Conservation (phyloP, 2,797 vertebrate genomes). For the Falco concolor region DNA sequence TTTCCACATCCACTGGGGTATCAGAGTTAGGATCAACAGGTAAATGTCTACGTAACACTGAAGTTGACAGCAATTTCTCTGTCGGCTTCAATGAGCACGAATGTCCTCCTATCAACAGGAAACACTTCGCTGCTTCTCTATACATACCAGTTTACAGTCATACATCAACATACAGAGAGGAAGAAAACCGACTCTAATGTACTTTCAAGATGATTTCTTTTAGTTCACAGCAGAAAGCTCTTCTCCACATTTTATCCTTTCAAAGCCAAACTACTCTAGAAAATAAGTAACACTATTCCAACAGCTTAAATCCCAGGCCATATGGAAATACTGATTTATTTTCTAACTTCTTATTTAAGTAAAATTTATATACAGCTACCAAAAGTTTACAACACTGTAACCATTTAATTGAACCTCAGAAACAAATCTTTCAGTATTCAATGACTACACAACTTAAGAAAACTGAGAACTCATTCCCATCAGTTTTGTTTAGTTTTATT, state of each 20-base stretch:
- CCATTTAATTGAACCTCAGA: neutral
- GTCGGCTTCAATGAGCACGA: neutral
- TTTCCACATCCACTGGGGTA: neutral
- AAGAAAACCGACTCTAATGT: neutral
- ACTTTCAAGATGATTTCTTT: neutral
- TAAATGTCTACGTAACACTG: neutral
- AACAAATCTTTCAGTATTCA: neutral
- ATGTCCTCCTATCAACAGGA: neutral
- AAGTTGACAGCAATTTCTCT: neutral
- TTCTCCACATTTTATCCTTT: neutral
- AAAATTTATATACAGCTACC: neutral
- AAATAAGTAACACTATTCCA: neutral
- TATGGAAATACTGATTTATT: neutral
- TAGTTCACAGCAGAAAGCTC: neutral
- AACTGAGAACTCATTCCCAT: neutral
- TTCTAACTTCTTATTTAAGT: neutral
- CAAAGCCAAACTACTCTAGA: neutral
- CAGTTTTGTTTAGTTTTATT: neutral
- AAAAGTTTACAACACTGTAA: neutral
- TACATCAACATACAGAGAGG: neutral
- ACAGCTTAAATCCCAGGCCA: neutral
- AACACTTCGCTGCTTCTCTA: neutral
- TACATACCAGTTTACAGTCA: neutral
- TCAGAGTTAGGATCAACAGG: neutral
- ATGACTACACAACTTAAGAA: neutral